Evolutionary conservation across 2,113 vertebrate species (phyloP).

Genomic region (Peromyscus leucopus): DNA sequence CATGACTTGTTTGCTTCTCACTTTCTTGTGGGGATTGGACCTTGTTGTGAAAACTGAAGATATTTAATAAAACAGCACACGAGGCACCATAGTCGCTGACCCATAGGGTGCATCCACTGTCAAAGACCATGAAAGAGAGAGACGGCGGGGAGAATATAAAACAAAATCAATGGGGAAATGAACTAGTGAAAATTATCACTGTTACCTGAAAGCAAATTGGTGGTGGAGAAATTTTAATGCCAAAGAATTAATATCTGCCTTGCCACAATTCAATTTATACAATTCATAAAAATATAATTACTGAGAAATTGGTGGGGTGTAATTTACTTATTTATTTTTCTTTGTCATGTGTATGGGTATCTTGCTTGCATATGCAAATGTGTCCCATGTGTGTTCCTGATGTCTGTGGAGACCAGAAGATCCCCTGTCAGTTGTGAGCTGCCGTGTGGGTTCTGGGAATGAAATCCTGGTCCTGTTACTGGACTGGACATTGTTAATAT

Average conservation of each 20-base stretch:
- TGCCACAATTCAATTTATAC: background rate
- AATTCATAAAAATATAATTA: background rate
- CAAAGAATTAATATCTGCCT: background rate
- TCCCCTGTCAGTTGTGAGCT: background rate
- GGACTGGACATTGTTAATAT: no score
- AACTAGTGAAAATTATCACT: background rate
- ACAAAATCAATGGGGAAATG: background rate
- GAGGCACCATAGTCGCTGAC: background rate
- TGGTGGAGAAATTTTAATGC: background rate
- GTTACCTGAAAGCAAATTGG: background rate
- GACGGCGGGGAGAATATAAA: fast-evolving
- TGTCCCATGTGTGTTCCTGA: background rate
- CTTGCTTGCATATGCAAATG: no score
- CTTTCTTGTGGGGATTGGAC: background rate
- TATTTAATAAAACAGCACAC: background rate
- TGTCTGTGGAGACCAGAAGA: background rate
- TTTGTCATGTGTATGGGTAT: background rate
- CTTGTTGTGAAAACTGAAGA: background rate
- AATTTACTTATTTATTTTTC: background rate
- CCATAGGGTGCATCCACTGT: background rate
- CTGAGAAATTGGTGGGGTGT: background rate
- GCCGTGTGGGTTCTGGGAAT: background rate
- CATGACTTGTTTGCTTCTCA: background rate
- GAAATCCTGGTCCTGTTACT: background rate
- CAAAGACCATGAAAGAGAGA: background rate